Conservation (phyloP, 2,113 vertebrate genomes). For the Tyto alba region DNA sequence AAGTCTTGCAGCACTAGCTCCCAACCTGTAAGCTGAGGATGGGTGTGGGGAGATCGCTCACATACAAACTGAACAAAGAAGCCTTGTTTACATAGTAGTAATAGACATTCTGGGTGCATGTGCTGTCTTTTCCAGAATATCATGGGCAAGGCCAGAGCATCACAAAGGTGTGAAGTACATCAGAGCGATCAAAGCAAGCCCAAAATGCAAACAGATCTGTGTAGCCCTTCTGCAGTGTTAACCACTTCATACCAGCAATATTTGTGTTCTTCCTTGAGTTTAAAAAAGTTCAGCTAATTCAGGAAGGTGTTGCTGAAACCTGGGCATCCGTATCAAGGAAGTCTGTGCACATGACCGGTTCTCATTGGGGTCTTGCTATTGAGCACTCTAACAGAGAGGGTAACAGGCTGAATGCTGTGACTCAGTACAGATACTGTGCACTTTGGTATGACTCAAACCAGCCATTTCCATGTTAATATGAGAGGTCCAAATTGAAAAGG, state of each 20-base stretch:
- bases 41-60: background rate
- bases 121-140: background rate
- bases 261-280: background rate
- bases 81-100: background rate
- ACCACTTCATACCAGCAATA: background rate
- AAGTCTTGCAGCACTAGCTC: background rate
- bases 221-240: background rate
- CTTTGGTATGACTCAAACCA: background rate
- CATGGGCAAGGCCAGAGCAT: background rate
- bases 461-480: background rate
- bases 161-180: background rate
- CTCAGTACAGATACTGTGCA: background rate
- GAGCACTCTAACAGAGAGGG: background rate
- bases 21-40: background rate
- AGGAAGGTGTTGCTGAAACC: background rate
- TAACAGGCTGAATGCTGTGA: background rate
- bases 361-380: background rate
- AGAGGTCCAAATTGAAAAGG: background rate
- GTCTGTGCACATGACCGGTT: background rate
- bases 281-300: background rate
- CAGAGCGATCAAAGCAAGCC: background rate
- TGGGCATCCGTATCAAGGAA: background rate
- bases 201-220: background rate
- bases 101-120: background rate
- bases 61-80: background rate